phyloP scores from a whole-genome alignment of 2,888 invertebrate genomes.

The Papilio gigon region DNA sequence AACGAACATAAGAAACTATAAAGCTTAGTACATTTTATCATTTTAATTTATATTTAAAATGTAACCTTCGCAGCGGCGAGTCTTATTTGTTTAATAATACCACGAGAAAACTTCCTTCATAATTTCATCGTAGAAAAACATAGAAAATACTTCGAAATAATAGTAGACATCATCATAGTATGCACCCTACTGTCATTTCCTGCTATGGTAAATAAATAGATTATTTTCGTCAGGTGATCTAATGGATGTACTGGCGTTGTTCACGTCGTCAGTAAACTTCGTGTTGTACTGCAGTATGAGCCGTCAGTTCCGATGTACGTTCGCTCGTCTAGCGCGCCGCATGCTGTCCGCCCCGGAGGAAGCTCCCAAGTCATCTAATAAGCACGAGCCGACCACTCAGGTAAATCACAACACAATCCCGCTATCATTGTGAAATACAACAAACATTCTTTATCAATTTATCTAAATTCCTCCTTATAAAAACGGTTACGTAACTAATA shows the following conservation, averaged over 20 bases:
- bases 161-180: too few species aligned
- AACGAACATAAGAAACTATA: neutral
- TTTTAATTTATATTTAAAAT: neutral
- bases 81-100: too few species aligned
- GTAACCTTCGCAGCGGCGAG: neutral
- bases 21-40: neutral
- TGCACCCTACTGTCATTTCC: neutral
- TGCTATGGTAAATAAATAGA: slow-evolving; percentile 4
- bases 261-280: slow-evolving; percentile 96
- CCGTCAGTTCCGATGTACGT: slow-evolving; percentile 92
- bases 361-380: slow-evolving; percentile 68
- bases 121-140: too few species aligned
- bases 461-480: slow-evolving; percentile 26
- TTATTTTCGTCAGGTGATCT: slow-evolving; percentile 84
- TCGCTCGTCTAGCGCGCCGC: slow-evolving; percentile 86
- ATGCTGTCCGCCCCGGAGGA: slow-evolving; percentile 69
- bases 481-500: neutral
- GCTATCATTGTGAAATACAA: slow-evolving; percentile 29
- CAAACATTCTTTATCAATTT: slow-evolving; percentile 28
- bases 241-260: slow-evolving; percentile 93
- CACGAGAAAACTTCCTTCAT: too few species aligned
- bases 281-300: slow-evolving; percentile 96
- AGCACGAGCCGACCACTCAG: slow-evolving; percentile 77
- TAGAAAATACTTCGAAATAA: too few species aligned
- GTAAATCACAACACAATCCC: slow-evolving; percentile 51